Percentiles rank a stretch among this genome's conserved stretches.
phyloP scores from a whole-genome alignment of 2,113 vertebrate genomes.

The Chrysochloris asiatica region DNA sequence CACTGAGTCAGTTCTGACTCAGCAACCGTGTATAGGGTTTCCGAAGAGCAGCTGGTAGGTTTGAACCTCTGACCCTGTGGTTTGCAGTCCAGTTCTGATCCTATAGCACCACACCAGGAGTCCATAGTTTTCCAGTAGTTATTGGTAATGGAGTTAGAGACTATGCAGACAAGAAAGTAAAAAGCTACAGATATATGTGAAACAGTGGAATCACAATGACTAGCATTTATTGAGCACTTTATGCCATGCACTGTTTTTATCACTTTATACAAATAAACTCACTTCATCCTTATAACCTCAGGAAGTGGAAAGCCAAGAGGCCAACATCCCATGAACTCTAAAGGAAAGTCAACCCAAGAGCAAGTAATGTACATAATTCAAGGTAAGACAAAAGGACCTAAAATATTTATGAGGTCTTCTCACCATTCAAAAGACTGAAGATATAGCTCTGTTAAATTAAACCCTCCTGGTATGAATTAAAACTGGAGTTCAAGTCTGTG shows the following conservation, averaged over 20 bases:
- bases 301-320: neutral
- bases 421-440: neutral
- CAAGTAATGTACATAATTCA: neutral
- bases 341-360: neutral
- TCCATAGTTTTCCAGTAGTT: neutral
- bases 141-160: neutral
- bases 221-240: conserved; percentile 2
- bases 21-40: too few species aligned
- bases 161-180: neutral
- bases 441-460: neutral
- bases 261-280: neutral
- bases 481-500: neutral
- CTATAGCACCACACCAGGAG: too few species aligned
- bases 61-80: too few species aligned
- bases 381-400: neutral
- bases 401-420: neutral
- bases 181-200: too few species aligned
- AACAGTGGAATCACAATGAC: neutral
- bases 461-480: neutral
- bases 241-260: neutral
- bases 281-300: neutral
- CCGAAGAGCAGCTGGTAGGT: too few species aligned
- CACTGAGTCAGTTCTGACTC: too few species aligned
- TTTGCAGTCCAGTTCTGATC: too few species aligned
- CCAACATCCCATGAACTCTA: neutral